Percentiles rank a stretch among this genome's conserved stretches.
Conservation (phyloP, 2,888 invertebrate genomes). For the Sesia apiformis region DNA sequence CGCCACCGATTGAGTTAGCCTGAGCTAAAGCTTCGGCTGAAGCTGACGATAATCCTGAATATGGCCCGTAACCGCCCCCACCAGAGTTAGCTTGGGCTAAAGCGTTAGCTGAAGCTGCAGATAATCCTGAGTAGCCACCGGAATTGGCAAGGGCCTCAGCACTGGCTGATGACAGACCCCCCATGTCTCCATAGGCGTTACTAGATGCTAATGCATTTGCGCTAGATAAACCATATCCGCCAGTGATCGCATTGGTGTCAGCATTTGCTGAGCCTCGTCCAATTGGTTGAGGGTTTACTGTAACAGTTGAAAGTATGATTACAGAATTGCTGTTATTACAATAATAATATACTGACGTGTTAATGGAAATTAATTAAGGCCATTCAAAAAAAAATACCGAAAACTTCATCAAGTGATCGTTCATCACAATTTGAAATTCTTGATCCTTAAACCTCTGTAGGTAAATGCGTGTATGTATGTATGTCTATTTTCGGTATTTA, state of each 20-base stretch:
- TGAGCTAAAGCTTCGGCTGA: slow-evolving; percentile 7
- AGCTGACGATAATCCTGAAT: not conserved
- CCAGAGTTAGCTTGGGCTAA: slow-evolving; percentile 3
- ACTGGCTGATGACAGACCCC: not conserved
- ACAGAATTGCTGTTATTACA: too few species aligned
- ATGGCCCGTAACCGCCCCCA: not conserved
- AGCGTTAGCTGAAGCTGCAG: slow-evolving; percentile 6
- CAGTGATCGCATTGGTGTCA: slow-evolving; percentile 4
- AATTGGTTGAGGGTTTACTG: not conserved
- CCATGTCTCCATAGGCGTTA: slow-evolving; percentile 1
- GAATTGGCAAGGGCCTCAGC: not conserved
- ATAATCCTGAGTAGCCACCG: not conserved
- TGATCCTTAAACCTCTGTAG: not conserved
- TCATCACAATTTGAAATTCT: not conserved
- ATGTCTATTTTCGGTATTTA: not conserved
- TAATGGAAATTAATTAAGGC: too few species aligned
- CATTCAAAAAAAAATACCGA: too few species aligned
- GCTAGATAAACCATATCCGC: not conserved
- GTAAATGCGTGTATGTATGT: not conserved
- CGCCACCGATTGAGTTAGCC: too few species aligned
- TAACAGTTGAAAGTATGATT: not conserved
- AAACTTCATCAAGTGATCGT: not conserved
- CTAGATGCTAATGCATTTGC: not conserved
- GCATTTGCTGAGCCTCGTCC: slow-evolving; percentile 6
- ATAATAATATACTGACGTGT: too few species aligned